Base-by-base conservation (phyloP, 2,888 invertebrate species). In the Choreutis nemorana region DNA sequence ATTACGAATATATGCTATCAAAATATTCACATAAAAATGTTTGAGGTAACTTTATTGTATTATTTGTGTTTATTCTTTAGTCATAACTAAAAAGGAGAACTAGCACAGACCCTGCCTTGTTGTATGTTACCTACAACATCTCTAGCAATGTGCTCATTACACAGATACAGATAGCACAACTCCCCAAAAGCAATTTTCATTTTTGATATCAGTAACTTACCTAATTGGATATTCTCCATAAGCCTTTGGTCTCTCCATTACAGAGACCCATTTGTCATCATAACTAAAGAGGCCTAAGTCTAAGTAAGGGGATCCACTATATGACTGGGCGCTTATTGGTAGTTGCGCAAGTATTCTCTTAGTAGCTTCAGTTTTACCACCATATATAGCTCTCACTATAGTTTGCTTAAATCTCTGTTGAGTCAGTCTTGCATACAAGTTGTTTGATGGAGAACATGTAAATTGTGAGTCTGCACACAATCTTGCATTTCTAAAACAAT, bases 211-310 rank as follows among this genome's bases (percentile, higher is more conserved):
- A 25, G 7, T n/a, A 20, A 37, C 40, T 45, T 72, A 92, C 90
- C 93, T 83, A 45, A 97, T 95, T 1, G 97, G 95, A 63, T 91
- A 90, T 68, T 95, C 92, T 31, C 91, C 91, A 66, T 92, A 94
- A 14, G 91, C 89, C 67, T 95, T 97, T 1, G 97, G 97, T 32
- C 97, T 81, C 67, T 97, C 97, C 88, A 97, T 88, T 25, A 93
- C 89, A 0, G 97, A 96, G 1, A 97, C 91, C 88, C 93, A 92
- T 63, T 95, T 94, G 58, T 97, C 96, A 53, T 97, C 97, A 53
- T 97, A 97, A 55, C 90, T 92, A 61, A 96, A 97, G 13, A 97
- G 72, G 1, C 91, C 88, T 40, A 93, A 81, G 70, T 97, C 97
- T 31, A 97, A 81, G 64, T 97, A 97, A 0, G 97, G 97, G 20